Percentiles rank a stretch among this genome's conserved stretches.
Conservation (phyloP, 2,113 vertebrate species). For the Struthio camelus region DNA sequence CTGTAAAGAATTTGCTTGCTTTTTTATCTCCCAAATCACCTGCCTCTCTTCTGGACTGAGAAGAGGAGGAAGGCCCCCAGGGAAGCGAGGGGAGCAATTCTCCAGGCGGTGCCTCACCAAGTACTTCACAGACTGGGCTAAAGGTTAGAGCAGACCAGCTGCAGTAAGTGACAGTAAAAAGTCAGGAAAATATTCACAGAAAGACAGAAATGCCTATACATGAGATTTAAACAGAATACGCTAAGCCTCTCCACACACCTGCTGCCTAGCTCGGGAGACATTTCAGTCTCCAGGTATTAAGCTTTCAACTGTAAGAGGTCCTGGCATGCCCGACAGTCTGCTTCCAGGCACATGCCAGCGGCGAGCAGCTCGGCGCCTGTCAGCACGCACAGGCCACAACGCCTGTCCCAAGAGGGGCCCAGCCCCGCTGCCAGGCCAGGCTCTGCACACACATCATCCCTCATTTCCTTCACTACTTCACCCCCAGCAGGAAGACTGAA, state of each 20-base stretch:
- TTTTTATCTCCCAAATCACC: neutral
- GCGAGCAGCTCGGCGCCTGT: neutral
- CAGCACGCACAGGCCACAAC: neutral
- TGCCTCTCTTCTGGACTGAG: neutral
- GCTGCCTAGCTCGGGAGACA: neutral
- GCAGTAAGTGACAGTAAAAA: neutral
- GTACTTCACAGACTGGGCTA: neutral
- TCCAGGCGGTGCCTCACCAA: neutral
- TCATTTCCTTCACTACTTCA: neutral
- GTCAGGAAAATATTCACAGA: neutral
- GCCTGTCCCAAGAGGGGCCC: neutral
- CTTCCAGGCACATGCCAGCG: accelerated
- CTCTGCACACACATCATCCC: neutral
- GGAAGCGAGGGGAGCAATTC: neutral
- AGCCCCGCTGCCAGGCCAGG: neutral
- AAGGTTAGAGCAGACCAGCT: neutral
- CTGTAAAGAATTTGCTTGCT: neutral
- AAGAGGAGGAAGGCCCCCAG: neutral
- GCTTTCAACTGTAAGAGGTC: neutral
- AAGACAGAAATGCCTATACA: neutral
- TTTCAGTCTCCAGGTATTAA: neutral
- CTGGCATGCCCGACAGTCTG: neutral
- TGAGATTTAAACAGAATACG: neutral
- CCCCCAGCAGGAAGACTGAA: accelerated
- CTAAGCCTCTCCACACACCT: neutral